Conservation (phyloP, 2,113 vertebrate genomes). For the Peromyscus maniculatus region DNA sequence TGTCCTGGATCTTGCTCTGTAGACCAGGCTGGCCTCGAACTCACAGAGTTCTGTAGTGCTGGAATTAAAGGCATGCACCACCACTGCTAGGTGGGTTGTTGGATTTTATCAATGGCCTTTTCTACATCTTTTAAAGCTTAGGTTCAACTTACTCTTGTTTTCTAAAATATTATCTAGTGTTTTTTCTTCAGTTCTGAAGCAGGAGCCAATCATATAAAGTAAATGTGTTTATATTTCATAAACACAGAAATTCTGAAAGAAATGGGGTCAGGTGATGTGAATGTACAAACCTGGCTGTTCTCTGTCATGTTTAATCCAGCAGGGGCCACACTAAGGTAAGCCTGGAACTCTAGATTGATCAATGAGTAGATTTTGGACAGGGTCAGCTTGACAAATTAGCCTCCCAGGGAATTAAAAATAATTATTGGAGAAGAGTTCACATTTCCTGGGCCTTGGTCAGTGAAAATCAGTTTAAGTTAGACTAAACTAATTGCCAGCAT, state of each 20-base stretch:
- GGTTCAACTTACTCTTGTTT: conserved; percentile 48
- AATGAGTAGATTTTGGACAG: neutral
- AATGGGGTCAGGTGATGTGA: neutral
- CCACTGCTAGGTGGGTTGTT: neutral
- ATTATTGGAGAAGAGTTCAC: neutral
- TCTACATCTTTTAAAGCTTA: neutral
- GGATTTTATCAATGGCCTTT: neutral
- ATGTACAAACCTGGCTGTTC: neutral
- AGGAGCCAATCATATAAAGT: neutral
- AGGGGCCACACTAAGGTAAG: neutral
- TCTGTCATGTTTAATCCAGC: conserved; percentile 43
- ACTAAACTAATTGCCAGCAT: neutral
- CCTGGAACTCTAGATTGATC: conserved; percentile 22
- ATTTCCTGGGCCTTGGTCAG: neutral
- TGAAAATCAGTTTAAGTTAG: neutral
- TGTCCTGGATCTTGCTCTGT: too few species aligned
- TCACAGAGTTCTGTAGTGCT: too few species aligned
- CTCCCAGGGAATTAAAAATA: conserved; percentile 21
- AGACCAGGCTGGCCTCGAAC: too few species aligned
- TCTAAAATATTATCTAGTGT: neutral
- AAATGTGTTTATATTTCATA: conserved; percentile 38
- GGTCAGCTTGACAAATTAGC: conserved; percentile 42
- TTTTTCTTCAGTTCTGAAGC: conserved; percentile 54
- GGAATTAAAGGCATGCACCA: too few species aligned
- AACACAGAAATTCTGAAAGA: conserved; percentile 51